Evolutionary conservation across 2,797 vertebrate species (phyloP), one percentile per base, ranked within the genome.

Genomic region (Tragelaphus eurycerus): DNA sequence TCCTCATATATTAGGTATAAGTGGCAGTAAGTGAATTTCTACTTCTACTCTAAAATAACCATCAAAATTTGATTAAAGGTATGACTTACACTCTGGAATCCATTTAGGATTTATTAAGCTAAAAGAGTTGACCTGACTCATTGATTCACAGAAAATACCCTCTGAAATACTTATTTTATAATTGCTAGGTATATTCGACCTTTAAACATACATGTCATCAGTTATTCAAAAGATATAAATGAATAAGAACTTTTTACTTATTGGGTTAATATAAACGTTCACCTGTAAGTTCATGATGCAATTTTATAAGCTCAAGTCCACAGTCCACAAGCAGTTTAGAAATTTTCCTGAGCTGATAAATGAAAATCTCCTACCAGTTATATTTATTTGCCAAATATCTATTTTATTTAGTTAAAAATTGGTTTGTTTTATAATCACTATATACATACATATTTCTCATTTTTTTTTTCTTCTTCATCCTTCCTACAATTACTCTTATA

Each of bases 111-210:
- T 92, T 74, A 96, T 95, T 88, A 93, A 94, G 23, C 81, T 62
- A 71, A 82, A 97, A 86, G 21, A 89, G 38, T n/a, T 17, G 74
- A 95, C 31, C 7, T 96, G 82, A 91, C n/a, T 97, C 89, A 97
- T 6, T 71, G 81, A 96, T 83, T 97, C 86, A 87, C 43, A 92
- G 84, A 89, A 96, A 93, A 95, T 79, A 38, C 0, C 50, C 34
- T 93, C 74, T 86, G 46, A 78, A 92, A 82, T 82, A 19, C 59
- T 64, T 78, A 81, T 81, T 92, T 93, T 89, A 79, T 74, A 60
- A 59, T 91, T 48, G 31, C 16, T 90, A 78, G 50, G 67, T 85
- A 91, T 19, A 31, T 76, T 97, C 15, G 90, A 21, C 43, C 48
- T 95, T 96, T 81, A 96, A 57, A 67, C 46, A 48, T 17, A 91